Conservation (phyloP, 2,888 invertebrate species). For the Epinotia demarniana region DNA sequence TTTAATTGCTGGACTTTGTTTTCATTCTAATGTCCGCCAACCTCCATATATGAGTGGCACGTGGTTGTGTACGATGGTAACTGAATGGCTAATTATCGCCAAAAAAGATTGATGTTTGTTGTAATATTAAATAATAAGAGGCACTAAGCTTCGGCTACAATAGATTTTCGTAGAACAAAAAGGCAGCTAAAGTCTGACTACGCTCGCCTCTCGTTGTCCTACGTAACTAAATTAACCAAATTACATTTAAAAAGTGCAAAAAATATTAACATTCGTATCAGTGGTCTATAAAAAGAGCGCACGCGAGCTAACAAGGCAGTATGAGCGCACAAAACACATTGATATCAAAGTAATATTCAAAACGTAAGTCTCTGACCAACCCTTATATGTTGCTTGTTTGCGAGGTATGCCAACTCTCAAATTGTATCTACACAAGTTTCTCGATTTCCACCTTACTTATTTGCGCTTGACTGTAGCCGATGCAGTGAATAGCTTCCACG, state of each 20-base stretch:
- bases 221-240: conserved; percentile 52
- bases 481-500: neutral
- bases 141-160: conserved; percentile 44
- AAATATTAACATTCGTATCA: neutral
- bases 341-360: too few relatives aligned
- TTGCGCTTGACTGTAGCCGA: neutral
- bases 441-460: neutral
- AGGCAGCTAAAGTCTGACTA: conserved; percentile 50
- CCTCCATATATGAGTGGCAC: too few relatives aligned
- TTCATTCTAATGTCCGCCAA: too few relatives aligned
- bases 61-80: too few relatives aligned
- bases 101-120: neutral
- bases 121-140: conserved; percentile 5
- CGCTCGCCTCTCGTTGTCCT: conserved; percentile 24
- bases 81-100: neutral
- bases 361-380: neutral
- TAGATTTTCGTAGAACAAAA: conserved; percentile 55
- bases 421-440: neutral
- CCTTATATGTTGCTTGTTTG: neutral
- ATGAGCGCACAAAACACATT: too few relatives aligned
- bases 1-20: neutral
- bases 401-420: too few relatives aligned
- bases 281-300: neutral
- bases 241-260: conserved; percentile 50
- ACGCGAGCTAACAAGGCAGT: too few relatives aligned